Conservation (phyloP, 2,888 invertebrate species). For the Pinctada fucata region DNA sequence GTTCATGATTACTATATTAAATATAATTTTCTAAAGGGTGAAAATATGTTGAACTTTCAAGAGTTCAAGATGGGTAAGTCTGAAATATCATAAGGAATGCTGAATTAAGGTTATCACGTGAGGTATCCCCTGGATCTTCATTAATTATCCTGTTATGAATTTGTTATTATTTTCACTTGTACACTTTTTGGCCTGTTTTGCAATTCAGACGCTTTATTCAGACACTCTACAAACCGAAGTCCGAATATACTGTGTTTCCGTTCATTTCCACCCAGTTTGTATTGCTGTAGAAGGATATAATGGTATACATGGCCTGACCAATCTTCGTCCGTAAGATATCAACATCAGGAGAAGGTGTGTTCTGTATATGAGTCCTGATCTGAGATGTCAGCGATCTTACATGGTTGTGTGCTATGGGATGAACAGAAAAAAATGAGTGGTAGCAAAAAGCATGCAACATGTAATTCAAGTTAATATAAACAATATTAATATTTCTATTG, state of each 20-base stretch:
- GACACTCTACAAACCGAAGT: not conserved
- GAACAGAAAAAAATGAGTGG: not conserved
- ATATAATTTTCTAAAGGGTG: no score
- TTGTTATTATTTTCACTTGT: no score
- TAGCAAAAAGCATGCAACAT: not conserved
- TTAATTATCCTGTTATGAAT: no score
- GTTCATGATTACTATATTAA: no score
- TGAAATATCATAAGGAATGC: no score
- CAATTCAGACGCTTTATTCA: not conserved
- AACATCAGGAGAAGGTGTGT: not conserved
- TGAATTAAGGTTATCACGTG: no score
- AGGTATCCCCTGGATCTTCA: no score
- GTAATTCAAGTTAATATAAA: not conserved
- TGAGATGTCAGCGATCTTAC: not conserved
- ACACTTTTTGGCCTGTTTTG: no score
- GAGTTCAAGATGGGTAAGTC: no score
- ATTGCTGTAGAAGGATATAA: constrained; percentile 9
- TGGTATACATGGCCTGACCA: not conserved
- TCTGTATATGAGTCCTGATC: not conserved
- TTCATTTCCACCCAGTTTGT: constrained; percentile 15
- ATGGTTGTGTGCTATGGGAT: constrained; percentile 7
- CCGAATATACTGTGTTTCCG: not conserved
- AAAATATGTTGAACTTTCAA: no score
- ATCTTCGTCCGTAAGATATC: not conserved
- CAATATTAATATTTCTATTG: no score